Percentiles rank a stretch among this genome's conserved stretches.
These are phyloP conservation scores for Epicauta chinensis DNA, from an alignment of 1,140 invertebrate genomes.

Conservation along the genomic window DNA sequence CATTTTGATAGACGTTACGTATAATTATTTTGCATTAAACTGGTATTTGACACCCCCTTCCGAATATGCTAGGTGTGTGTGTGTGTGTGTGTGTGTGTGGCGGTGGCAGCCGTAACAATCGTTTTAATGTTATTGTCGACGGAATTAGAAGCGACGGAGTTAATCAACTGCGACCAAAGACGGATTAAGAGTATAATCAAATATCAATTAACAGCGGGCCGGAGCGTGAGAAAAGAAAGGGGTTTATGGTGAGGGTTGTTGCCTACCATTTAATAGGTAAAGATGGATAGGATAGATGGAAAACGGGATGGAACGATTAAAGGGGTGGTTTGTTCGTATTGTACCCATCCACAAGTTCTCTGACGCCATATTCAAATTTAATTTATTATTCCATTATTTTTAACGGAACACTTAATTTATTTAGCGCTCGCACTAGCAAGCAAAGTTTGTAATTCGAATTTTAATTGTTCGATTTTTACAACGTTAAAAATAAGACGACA, in stretches of 20 bases:
- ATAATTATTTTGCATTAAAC: neutral
- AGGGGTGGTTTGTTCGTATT: constrained; percentile 6
- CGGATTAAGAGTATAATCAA: constrained; percentile 35
- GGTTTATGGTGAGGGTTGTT: too few relatives aligned
- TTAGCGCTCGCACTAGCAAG: constrained; percentile 2
- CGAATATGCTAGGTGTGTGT: neutral
- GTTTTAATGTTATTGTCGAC: constrained; percentile 28
- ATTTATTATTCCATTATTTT: constrained; percentile 34
- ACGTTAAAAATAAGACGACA: neutral
- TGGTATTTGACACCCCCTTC: constrained; percentile 23
- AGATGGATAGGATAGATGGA: too few relatives aligned
- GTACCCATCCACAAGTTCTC: neutral
- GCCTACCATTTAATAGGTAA: too few relatives aligned
- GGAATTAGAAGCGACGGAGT: constrained; percentile 30
- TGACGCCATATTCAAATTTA: constrained; percentile 28
- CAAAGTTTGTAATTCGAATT: constrained; percentile 17
- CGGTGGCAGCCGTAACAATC: constrained; percentile 3
- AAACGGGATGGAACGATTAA: too few relatives aligned
- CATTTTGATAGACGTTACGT: neutral
- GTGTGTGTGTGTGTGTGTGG: too few relatives aligned
- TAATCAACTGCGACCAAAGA: constrained; percentile 32
- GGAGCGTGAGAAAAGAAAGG: too few relatives aligned
- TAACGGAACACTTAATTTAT: constrained; percentile 17
- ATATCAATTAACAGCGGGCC: constrained; percentile 29
- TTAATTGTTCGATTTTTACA: constrained; percentile 14